Evolutionary conservation across 2,113 vertebrate species (phyloP), one percentile per base, ranked within the genome.

Genomic region (Empidonax traillii): DNA sequence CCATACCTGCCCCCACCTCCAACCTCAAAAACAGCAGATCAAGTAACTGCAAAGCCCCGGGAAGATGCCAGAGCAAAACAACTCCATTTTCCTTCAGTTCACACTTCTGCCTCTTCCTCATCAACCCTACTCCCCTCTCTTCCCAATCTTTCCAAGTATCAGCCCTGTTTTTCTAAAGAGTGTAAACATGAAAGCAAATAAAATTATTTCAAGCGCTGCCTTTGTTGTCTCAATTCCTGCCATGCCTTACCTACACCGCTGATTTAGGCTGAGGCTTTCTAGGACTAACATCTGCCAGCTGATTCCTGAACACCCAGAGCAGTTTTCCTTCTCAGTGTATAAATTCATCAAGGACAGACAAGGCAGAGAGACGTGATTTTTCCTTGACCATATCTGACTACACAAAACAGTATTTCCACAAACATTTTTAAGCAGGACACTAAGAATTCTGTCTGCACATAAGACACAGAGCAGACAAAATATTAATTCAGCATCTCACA

Each of bases 161-260:
- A 25, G 7, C 71, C 21, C 28, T 12, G 9, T 12, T 76, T 46
- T 62, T 49, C 14, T 4, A 28, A 24, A 24, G 23, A 27, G 24
- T 73, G n/a, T 11, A 68, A 78, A 77, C 30, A 51, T 1, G 7
- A 33, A 90, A 78, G 9, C 9, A 44, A 79, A 65, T 5, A 8
- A 23, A 82, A 51, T 4, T 0, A 20, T 65, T 66, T 14, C 71
- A 44, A 52, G 11, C 1, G 2, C 23, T 28, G 65, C 58, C 9
- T 79, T 52, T 52, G n/a, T 73, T 10, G 3, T 27, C 43, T 85
- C n/a, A 19, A 37, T 11, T 31, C 49, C 82, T 72, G 39, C 33
- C 35, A 1, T 1, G 2, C 41, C 83, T 47, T 14, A 59, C 61
- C 80, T 47, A 33, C 8, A 3, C 17, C 73, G 62, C 0, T 8